Evolutionary conservation across 2,888 invertebrate genomes (phyloP).

Genomic region (Rhagonycha lutea): DNA sequence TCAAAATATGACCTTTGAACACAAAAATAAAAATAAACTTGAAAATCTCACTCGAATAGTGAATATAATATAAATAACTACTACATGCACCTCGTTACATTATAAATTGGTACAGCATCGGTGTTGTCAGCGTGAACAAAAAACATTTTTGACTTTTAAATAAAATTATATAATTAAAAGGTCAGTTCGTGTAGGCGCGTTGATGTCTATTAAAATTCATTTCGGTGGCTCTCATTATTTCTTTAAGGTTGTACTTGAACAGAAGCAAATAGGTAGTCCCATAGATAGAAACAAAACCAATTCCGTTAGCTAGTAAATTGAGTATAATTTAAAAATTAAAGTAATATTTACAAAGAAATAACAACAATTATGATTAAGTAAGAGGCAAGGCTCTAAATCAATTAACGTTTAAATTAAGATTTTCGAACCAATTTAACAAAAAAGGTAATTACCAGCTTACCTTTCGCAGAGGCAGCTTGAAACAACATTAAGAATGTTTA

Average conservation of each 20-base stretch:
- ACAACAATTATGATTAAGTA: conserved; percentile 6
- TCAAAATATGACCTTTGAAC: too few relatives aligned
- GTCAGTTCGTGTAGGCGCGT: not conserved
- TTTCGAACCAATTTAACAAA: conserved; percentile 6
- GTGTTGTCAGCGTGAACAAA: not conserved
- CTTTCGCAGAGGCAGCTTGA: not conserved
- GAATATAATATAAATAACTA: not conserved
- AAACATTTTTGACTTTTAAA: not conserved
- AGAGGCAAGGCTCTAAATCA: not conserved
- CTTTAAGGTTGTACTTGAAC: not conserved
- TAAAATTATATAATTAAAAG: not conserved
- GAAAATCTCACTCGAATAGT: not conserved
- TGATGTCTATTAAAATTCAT: not conserved
- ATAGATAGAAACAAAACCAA: not conserved
- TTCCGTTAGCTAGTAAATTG: not conserved
- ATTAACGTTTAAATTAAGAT: conserved; percentile 5
- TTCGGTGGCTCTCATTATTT: conserved; percentile 1
- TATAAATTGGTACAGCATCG: not conserved
- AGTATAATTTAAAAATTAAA: not conserved
- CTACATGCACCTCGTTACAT: not conserved
- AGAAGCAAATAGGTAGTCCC: not conserved
- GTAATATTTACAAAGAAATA: not conserved
- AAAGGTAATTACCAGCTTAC: conserved; percentile 9
- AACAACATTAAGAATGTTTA: not conserved
- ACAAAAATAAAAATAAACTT: not conserved